A percentile compares a stretch with the other conserved stretches of the same genome.
These are phyloP conservation scores for Danio rerio DNA, from an alignment of 2,113 vertebrate genomes.

Conservation along the genomic window DNA sequence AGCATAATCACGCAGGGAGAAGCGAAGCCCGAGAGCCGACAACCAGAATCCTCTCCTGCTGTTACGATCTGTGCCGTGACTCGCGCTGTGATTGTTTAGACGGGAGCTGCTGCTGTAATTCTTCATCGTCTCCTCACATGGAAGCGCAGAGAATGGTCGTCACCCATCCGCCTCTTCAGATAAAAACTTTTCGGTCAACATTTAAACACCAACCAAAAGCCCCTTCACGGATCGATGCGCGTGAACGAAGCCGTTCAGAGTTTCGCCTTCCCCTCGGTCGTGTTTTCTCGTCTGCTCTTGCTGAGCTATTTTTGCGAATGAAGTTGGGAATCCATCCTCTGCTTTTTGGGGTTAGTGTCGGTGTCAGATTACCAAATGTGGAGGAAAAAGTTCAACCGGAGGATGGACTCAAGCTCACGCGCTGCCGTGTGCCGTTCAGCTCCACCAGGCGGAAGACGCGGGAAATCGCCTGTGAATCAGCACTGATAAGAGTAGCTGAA, in stretches of 20 bases:
- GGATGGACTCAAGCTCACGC: not conserved
- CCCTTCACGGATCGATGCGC: not conserved
- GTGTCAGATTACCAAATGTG: conserved; percentile 79
- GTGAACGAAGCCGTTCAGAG: not conserved
- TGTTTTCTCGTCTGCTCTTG: conserved; percentile 55
- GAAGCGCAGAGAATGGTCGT: conserved; percentile 75
- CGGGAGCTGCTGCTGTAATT: conserved; percentile 80
- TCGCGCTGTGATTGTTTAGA: conserved; percentile 74
- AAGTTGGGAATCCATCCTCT: conserved; percentile 76
- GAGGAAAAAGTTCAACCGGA: conserved; percentile 72
- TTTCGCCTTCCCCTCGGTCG: not conserved
- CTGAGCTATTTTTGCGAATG: conserved; percentile 61
- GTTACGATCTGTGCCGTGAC: conserved; percentile 75
- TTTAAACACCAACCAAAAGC: not conserved
- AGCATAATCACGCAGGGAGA: conserved; percentile 88
- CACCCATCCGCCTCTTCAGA: conserved; percentile 81
- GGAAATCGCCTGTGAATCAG: not conserved
- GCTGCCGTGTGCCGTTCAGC: conserved; percentile 53
- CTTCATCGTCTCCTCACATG: conserved; percentile 87
- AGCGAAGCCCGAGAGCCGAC: conserved; percentile 74
- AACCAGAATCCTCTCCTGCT: conserved; percentile 72
- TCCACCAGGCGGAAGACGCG: conserved; percentile 59
- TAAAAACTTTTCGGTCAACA: conserved; percentile 68
- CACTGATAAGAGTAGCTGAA: not conserved
- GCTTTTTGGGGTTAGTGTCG: conserved; percentile 62